Evolutionary conservation across 1,140 invertebrate genomes (phyloP).

Genomic region (Andricus grossulariae): DNA sequence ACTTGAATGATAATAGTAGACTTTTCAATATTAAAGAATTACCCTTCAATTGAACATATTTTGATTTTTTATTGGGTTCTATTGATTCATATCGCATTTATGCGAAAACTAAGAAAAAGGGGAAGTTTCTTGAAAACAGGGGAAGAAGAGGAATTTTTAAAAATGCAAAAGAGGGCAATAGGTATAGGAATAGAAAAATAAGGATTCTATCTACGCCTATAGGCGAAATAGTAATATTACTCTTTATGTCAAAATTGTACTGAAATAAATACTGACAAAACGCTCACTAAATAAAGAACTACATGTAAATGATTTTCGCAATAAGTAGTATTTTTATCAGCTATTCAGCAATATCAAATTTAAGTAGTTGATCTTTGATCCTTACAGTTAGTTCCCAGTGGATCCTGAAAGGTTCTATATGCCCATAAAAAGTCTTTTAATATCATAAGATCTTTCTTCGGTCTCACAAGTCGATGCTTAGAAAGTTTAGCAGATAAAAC

Average conservation of each 20-base stretch:
- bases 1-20: no score
- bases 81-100: no score
- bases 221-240: slow-evolving; percentile 3
- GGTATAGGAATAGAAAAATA: slow-evolving; percentile 47
- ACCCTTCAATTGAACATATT: no score
- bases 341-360: slow-evolving; percentile 20
- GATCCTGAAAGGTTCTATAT: no score
- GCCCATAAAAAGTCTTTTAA: slow-evolving; percentile 20
- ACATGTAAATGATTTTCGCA: neutral
- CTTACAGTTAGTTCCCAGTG: no score
- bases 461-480: slow-evolving; percentile 27
- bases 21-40: no score
- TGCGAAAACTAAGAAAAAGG: no score
- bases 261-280: slow-evolving; percentile 22
- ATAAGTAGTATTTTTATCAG: neutral
- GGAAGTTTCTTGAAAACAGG: no score
- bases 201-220: slow-evolving; percentile 37
- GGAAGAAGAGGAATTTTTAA: no score
- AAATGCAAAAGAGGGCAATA: no score
- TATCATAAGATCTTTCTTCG: slow-evolving; percentile 18
- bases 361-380: neutral
- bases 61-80: no score
- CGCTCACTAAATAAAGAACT: neutral
- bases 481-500: slow-evolving; percentile 21
- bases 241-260: slow-evolving; percentile 23